phyloP scores from a whole-genome alignment of 1,140 invertebrate species.

The Coptotermes formosanus region DNA sequence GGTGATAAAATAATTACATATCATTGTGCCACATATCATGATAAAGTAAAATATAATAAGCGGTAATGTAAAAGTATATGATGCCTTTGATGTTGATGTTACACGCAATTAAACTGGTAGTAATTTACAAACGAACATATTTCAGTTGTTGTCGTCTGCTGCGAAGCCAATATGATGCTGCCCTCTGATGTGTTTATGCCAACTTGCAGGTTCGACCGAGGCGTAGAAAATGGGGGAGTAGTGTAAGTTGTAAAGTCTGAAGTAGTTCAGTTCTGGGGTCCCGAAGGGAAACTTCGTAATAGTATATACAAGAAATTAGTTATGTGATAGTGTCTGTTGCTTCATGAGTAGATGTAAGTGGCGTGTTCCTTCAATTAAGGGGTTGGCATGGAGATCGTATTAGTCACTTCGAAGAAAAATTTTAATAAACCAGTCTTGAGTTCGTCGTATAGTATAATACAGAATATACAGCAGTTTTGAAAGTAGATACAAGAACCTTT shows the following conservation, averaged over 20 bases:
- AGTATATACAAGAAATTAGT: not conserved
- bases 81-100: not conserved
- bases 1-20: not conserved
- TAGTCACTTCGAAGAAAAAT: not conserved
- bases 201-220: not conserved
- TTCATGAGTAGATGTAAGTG: not conserved
- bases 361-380: not conserved
- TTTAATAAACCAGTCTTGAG: not conserved
- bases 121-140: not conserved
- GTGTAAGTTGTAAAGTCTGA: not conserved
- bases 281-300: not conserved
- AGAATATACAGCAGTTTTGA: not conserved
- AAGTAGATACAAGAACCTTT: not conserved
- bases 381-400: not conserved
- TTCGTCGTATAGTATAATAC: not conserved
- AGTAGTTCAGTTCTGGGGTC: not conserved
- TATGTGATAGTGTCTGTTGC: not conserved
- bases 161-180: not conserved
- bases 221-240: conserved; percentile 1
- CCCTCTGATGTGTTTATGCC: not conserved
- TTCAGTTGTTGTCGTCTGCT: not conserved
- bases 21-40: not conserved
- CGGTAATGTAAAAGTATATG: not conserved
- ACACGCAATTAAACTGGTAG: not conserved
- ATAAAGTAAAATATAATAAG: not conserved